These are phyloP conservation scores for Apus apus DNA, from an alignment of 2,113 vertebrate species.

Conservation along the genomic window DNA sequence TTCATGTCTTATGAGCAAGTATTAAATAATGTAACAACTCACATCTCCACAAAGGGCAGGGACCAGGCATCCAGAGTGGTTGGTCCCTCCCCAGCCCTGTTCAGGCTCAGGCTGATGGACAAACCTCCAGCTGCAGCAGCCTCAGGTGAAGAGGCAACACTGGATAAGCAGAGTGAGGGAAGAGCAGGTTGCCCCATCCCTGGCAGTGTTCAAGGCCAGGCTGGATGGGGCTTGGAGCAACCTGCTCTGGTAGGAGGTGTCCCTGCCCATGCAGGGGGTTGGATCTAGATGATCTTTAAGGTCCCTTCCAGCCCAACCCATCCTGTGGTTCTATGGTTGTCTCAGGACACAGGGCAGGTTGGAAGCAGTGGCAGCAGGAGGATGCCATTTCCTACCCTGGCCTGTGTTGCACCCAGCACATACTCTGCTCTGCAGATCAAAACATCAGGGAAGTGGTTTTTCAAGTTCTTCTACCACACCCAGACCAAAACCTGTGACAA, in stretches of 20 bases:
- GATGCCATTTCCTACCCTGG: not conserved
- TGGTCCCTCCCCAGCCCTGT: not conserved
- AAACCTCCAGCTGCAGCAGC: not conserved
- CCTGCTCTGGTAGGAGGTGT: no score
- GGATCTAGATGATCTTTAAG: no score
- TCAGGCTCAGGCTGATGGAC: no score
- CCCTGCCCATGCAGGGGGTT: no score
- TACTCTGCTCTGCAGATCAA: no score
- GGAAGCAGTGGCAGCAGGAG: not conserved
- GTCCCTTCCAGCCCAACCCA: no score
- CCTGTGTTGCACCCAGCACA: no score
- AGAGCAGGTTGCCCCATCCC: not conserved
- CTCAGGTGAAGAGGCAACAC: rapidly evolving
- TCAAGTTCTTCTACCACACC: not conserved
- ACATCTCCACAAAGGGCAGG: rapidly evolving
- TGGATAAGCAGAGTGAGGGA: not conserved
- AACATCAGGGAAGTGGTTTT: not conserved
- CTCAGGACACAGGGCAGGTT: not conserved
- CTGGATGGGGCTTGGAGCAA: no score
- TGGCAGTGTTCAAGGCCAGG: no score
- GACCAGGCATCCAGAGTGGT: no score
- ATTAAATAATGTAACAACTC: not conserved
- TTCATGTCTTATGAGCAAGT: not conserved
- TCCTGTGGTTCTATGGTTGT: no score
- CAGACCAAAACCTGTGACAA: rapidly evolving